Evolutionary conservation across 2,888 invertebrate genomes (phyloP), one percentile per base, ranked within the genome.

Genomic region (Ophion slaviceki): DNA sequence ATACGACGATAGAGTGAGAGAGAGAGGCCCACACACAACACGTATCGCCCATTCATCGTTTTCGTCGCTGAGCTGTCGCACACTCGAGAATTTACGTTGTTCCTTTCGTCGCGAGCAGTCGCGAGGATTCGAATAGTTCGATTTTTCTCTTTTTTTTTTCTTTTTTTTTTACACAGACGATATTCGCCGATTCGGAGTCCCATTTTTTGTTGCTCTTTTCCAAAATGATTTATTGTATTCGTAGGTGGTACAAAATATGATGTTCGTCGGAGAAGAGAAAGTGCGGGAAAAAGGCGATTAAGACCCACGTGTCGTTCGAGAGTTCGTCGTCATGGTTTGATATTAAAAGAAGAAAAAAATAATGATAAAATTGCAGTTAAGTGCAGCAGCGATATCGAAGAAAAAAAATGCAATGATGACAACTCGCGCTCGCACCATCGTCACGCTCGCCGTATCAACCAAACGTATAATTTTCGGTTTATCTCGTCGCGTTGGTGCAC

Each of bases 181-280:
- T 53, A 67, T 24, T 24, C 3, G 28, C 40, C 40, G 40, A 40
- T 40, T 67, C 47, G 45, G 6, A 59, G 36, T 11, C n/a, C 20
- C 53, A 3, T 24, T 68, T 45, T 7, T 61, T 8, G 53, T 24
- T 28, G 17, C 2, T 59, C 57, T 57, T 45, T 45, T 14, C 40
- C 5, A 40, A 40, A 14, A 68, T 57, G 14, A 68, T 70, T 78
- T 20, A 59, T 28, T 40, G 36, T 32, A 7, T 20, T 36, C 17
- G 24, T 24, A 45, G 45, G 7, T 68, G 20, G 47, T 40, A 40
- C 40, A 8, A 40, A 67, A 40, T 24, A 62, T 62, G 14, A 64
- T 72, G 53, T 66, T 59, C 32, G 67, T 36, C 40, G 40, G 17
- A 64, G 57, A 17, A 17, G 82, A 72, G 72, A 82, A 77, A 78